Evolutionary conservation across 2,797 vertebrate species (phyloP).

Genomic region (Cottoperca gobio): DNA sequence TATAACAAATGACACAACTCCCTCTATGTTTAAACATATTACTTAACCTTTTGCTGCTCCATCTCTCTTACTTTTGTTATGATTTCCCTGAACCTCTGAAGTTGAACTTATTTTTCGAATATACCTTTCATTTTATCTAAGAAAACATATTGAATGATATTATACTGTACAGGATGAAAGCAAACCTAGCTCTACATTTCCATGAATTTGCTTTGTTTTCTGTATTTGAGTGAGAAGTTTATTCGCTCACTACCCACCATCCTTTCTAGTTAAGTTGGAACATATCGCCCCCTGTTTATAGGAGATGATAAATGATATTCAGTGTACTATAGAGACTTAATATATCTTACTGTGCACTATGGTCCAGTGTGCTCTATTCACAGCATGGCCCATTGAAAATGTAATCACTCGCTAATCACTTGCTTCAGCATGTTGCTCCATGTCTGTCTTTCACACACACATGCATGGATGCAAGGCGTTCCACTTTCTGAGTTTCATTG

Average conservation of each 20-base stretch:
- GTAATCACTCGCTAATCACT: constrained; percentile 75
- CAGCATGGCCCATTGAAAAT: constrained; percentile 71
- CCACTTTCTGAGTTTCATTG: constrained; percentile 38
- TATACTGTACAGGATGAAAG: not conserved
- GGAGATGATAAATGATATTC: constrained; percentile 57
- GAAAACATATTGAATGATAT: constrained; percentile 20
- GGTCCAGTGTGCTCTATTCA: constrained; percentile 52
- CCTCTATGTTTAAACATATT: constrained; percentile 38
- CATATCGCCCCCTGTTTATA: constrained; percentile 36
- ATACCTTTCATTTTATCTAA: constrained; percentile 41
- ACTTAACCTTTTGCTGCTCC: constrained; percentile 37
- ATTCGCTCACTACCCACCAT: constrained; percentile 19
- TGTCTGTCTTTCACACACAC: constrained; percentile 16
- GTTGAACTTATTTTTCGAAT: constrained; percentile 49
- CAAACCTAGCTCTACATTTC: constrained; percentile 1
- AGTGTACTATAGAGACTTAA: constrained; percentile 34
- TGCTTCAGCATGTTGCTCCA: constrained; percentile 47
- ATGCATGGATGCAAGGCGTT: constrained; percentile 10
- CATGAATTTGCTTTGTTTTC: not conserved
- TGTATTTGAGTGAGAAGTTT: constrained; percentile 11
- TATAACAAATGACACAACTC: constrained; percentile 43
- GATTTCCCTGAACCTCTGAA: constrained; percentile 31
- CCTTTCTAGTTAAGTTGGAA: constrained; percentile 35
- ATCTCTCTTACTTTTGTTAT: constrained; percentile 18
- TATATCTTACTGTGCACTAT: constrained; percentile 36